Evolutionary conservation across 2,888 invertebrate genomes (phyloP), one percentile per base, ranked within the genome.

Genomic region (Melangyna quadrimaculata): DNA sequence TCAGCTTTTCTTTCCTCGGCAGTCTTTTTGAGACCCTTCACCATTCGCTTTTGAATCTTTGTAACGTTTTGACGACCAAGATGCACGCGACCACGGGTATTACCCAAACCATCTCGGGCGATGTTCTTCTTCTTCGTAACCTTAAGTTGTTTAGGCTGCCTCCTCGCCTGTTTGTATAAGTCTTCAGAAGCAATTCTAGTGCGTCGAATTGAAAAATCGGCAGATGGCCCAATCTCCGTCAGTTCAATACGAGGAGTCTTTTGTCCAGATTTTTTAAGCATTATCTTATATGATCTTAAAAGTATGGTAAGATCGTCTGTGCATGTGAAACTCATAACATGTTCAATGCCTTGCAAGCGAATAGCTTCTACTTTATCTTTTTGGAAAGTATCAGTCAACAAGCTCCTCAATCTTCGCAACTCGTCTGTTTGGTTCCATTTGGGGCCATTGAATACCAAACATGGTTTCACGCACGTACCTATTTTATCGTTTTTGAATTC

Each of bases 381-480:
- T 87, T 98, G 95, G 92, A 99, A 99, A 92, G 98, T 96, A 92
- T 99, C 99, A 88, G 95, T 94, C 74, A 99, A 94, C 40, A 99
- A 92, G 90, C 96, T 98, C 90, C 97, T 97, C 22, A 99, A 93
- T 87, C 98, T 94, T 88, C 95, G 95, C 87, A 97, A 94, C 84
- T 97, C 97, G 84, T 96, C 93, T 89, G 95, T 94, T 87, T 95
- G 94, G 24, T 98, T 96, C 95, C 99, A 99, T 3, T 95, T 94
- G 59, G 98, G 96, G 0, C 99, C 99, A 91, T 97, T 96, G 90
- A 99, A 98, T 22, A 98, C 91, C 5, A 99, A 92, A 89, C 97
- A 96, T 0, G 99, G 99, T 92, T 99, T 99, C 0, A 95, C 94
- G 6, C 98, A 98, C 5, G 95, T 92, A 0, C 95, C 92, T 29